A percentile compares a stretch with the other conserved stretches of the same genome.
phyloP scores from a whole-genome alignment of 2,113 vertebrate species.

The Hippocampus barbouri region DNA sequence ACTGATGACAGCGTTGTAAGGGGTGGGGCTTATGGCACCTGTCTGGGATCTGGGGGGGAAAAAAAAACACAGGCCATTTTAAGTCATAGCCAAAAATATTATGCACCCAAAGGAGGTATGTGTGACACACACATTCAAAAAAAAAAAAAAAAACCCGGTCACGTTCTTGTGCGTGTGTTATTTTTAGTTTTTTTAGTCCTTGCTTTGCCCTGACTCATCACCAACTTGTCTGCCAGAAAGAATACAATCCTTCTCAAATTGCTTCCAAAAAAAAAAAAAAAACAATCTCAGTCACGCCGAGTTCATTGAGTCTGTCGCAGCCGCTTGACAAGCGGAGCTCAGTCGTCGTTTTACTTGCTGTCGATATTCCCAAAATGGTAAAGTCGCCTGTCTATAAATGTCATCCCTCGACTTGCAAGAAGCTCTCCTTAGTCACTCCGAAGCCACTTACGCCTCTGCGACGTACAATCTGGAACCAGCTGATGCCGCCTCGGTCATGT shows the following conservation, averaged over 20 bases:
- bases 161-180: neutral
- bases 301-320: constrained; percentile 3
- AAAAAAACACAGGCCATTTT: neutral
- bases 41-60: constrained; percentile 71
- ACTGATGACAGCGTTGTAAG: constrained; percentile 77
- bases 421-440: neutral
- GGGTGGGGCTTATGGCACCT: constrained; percentile 79
- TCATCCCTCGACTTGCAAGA: neutral
- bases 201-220: neutral
- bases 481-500: neutral
- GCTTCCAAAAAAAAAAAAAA: neutral
- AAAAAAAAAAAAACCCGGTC: neutral
- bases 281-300: constrained; percentile 7
- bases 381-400: constrained; percentile 4
- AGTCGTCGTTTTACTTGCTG: neutral
- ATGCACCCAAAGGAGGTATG: neutral
- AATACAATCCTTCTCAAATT: neutral
- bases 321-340: neutral
- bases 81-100: neutral
- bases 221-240: constrained; percentile 3
- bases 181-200: neutral
- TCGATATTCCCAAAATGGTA: neutral
- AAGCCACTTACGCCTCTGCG: neutral
- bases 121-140: too few species aligned
- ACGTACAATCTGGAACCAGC: neutral